A percentile compares a stretch with the other conserved stretches of the same genome.
phyloP scores from a whole-genome alignment of 2,113 vertebrate species.

The Amblyopsis rosae region DNA sequence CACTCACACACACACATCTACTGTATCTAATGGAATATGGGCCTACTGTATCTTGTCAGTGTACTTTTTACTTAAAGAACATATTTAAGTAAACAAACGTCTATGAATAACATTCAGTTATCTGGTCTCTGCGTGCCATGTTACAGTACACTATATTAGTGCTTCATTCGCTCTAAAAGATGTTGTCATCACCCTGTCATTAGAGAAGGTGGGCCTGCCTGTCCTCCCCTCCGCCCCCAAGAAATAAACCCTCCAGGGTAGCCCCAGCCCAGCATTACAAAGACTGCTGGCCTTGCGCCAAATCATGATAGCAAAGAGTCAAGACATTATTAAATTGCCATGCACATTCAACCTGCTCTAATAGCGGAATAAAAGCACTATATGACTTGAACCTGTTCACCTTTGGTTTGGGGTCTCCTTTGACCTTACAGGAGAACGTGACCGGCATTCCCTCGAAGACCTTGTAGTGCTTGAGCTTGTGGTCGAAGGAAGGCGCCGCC shows the following conservation, averaged over 20 bases:
- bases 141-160: neutral
- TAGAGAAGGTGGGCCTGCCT: conserved; percentile 1
- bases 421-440: conserved; percentile 91
- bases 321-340: neutral
- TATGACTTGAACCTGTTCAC: conserved; percentile 67
- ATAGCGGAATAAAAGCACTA: neutral
- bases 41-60: too few species aligned
- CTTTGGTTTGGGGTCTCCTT: conserved; percentile 93
- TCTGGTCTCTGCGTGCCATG: neutral
- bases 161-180: neutral
- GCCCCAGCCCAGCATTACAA: neutral
- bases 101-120: too few species aligned
- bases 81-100: too few species aligned
- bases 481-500: conserved; percentile 81
- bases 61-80: too few species aligned
- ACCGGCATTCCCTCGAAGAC: conserved; percentile 96
- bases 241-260: neutral
- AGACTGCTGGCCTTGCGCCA: conserved; percentile 22
- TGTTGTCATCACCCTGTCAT: conserved; percentile 53
- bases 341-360: neutral
- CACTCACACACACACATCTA: too few species aligned
- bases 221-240: neutral
- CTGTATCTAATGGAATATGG: too few species aligned
- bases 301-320: neutral
- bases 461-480: conserved; percentile 94